Evolutionary conservation across 2,797 vertebrate genomes (phyloP).

Genomic region (Periophthalmus magnuspinnatus): DNA sequence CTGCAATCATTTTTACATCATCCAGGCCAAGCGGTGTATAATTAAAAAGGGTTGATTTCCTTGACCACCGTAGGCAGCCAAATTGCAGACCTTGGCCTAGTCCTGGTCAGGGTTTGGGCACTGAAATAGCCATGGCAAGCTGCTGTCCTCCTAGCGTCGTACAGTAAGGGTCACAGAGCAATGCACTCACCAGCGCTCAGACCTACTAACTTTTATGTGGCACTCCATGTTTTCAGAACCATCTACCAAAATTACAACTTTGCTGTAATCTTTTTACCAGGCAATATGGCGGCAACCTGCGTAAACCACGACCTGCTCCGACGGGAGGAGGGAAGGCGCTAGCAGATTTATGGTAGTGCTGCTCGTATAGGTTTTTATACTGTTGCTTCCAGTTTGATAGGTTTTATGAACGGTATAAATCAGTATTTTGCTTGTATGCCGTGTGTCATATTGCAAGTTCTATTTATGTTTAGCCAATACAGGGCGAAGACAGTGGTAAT

Average conservation of each 20-base stretch:
- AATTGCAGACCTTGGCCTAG: constrained; percentile 75
- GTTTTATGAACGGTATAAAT: constrained; percentile 1
- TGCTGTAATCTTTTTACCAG: constrained; percentile 69
- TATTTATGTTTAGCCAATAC: neutral
- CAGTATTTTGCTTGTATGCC: neutral
- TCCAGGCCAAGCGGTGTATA: constrained; percentile 69
- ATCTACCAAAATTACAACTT: constrained; percentile 71
- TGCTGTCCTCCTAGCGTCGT: constrained; percentile 60
- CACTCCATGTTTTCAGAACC: constrained; percentile 65
- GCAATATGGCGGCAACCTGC: constrained; percentile 47
- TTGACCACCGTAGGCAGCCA: constrained; percentile 74
- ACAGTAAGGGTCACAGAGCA: constrained; percentile 70
- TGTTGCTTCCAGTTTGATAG: constrained; percentile 8
- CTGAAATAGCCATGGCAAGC: constrained; percentile 71
- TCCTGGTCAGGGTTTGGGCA: constrained; percentile 59
- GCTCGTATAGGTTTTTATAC: constrained; percentile 12
- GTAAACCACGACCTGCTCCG: constrained; percentile 39
- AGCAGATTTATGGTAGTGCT: constrained; percentile 11
- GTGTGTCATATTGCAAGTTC: neutral
- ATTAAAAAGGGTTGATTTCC: constrained; percentile 80
- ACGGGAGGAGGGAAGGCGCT: constrained; percentile 29
- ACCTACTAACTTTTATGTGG: constrained; percentile 73
- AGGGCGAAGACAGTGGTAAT: neutral
- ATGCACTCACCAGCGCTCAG: constrained; percentile 55
- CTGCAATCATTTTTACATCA: constrained; percentile 82